A percentile compares a stretch with the other conserved stretches of the same genome.
Evolutionary conservation across 2,113 vertebrate species (phyloP).

Genomic region (Pteropus alecto): DNA sequence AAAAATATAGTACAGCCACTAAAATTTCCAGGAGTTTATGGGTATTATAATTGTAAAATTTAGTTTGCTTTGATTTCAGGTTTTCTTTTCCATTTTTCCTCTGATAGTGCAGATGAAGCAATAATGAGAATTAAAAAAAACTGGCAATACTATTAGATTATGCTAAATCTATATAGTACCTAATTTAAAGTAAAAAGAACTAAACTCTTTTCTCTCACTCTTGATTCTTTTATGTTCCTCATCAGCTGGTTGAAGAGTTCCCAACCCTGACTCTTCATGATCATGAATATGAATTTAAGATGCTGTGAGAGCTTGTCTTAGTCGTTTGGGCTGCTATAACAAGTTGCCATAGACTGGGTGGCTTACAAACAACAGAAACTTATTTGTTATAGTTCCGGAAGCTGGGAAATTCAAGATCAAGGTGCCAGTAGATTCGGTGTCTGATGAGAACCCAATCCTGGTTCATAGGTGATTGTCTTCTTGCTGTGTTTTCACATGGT

Average conservation of each 20-base stretch:
- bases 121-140: not conserved
- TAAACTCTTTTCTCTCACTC: not conserved
- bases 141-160: not conserved
- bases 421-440: not conserved
- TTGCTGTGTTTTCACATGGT: not conserved
- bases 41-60: not conserved
- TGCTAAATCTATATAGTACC: not conserved
- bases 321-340: not conserved
- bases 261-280: not conserved
- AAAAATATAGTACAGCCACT: not conserved
- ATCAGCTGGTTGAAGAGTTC: not conserved
- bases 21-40: not conserved
- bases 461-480: not conserved
- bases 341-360: not conserved
- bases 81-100: not conserved
- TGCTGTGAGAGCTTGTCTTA: not conserved
- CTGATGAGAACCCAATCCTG: not conserved
- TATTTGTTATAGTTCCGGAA: not conserved
- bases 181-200: constrained; percentile 47
- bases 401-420: not conserved
- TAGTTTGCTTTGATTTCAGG: constrained; percentile 24
- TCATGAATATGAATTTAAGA: not conserved
- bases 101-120: not conserved
- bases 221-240: not conserved
- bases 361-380: not conserved